Evolutionary conservation across 2,797 vertebrate species (phyloP).

Genomic region (Peromyscus attwateri): DNA sequence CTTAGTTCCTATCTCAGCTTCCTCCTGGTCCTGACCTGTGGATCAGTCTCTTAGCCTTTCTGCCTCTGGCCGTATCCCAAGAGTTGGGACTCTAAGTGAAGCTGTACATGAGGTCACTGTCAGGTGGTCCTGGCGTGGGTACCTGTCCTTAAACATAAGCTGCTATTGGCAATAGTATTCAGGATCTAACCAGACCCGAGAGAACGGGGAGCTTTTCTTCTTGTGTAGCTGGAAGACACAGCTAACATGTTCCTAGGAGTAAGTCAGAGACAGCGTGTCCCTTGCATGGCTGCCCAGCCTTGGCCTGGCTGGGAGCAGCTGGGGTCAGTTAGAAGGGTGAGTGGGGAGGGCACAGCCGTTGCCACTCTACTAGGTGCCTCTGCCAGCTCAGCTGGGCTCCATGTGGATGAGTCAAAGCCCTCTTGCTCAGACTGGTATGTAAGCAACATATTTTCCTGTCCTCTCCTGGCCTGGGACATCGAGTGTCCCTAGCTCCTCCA

Average conservation of each 20-base stretch:
- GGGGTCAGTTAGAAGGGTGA: conserved; percentile 43
- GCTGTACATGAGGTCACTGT: accelerated
- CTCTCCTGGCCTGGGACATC: not conserved
- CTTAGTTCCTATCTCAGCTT: not conserved
- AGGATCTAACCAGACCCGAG: not conserved
- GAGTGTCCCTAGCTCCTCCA: not conserved
- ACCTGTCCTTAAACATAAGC: not conserved
- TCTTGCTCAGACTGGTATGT: not conserved
- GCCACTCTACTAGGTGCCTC: not conserved
- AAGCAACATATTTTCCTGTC: not conserved
- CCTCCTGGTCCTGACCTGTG: not conserved
- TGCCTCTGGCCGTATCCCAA: not conserved
- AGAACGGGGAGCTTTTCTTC: not conserved
- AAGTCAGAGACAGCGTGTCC: conserved; percentile 57
- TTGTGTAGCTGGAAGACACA: conserved; percentile 34
- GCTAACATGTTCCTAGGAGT: conserved; percentile 41
- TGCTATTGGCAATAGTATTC: not conserved
- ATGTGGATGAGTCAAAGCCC: not conserved
- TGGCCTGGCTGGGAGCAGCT: not conserved
- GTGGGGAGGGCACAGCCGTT: not conserved
- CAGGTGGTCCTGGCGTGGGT: not conserved
- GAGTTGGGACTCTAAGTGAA: not conserved
- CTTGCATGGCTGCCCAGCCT: accelerated
- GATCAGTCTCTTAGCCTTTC: accelerated
- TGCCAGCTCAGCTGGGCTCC: not conserved